Percentiles rank a stretch among this genome's conserved stretches.
phyloP scores from a whole-genome alignment of 1,140 invertebrate species.

The Drosophila malerkotliana region DNA sequence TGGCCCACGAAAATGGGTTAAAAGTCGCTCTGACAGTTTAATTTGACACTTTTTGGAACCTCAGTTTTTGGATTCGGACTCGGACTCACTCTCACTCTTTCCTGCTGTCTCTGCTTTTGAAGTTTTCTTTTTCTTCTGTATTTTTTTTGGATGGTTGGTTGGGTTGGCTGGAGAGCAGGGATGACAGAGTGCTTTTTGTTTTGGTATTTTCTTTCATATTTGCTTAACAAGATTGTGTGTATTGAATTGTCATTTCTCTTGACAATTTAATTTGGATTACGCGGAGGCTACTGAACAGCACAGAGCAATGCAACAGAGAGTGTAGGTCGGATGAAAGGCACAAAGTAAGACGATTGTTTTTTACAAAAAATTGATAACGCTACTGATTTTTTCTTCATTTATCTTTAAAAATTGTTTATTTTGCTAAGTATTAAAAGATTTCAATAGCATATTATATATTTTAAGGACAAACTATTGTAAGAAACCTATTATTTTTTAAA shows the following conservation, averaged over 20 bases:
- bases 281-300: slow-evolving; percentile 66
- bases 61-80: slow-evolving; percentile 5
- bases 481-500: too few species aligned
- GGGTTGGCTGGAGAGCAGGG: slow-evolving; percentile 25
- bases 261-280: slow-evolving; percentile 83
- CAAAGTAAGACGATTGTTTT: slow-evolving; percentile 29
- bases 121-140: not conserved
- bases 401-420: too few species aligned
- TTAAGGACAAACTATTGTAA: too few species aligned
- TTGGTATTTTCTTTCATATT: slow-evolving; percentile 69
- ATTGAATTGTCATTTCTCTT: slow-evolving; percentile 82
- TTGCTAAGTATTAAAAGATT: too few species aligned
- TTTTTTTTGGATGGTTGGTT: not conserved
- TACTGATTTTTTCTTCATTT: not conserved
- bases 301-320: slow-evolving; percentile 5
- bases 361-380: not conserved
- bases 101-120: slow-evolving; percentile 33
- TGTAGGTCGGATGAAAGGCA: slow-evolving; percentile 38
- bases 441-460: too few species aligned
- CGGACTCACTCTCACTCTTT: slow-evolving; percentile 28
- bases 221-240: slow-evolving; percentile 76
- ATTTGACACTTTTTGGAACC: slow-evolving; percentile 71
- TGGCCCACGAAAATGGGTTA: slow-evolving; percentile 71
- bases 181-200: slow-evolving; percentile 74
- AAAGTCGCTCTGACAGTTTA: slow-evolving; percentile 77